Conservation (phyloP, 1,140 invertebrate genomes). For the Colletes gigas region DNA sequence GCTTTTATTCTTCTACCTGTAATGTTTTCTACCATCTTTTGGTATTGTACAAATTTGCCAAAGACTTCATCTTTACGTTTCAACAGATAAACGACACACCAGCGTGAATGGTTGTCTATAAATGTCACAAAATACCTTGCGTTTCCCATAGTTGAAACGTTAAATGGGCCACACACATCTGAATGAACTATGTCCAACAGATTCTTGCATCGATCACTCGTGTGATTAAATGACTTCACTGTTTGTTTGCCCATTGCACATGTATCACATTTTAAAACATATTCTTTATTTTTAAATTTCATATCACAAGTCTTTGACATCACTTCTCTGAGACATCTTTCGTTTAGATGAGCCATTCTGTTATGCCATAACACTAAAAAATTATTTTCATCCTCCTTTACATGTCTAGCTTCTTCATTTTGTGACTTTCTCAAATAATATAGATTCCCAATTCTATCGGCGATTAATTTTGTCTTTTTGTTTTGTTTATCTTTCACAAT, state of each 20-base stretch:
- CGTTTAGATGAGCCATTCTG: not conserved
- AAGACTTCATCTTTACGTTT: not conserved
- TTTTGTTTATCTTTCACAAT: not conserved
- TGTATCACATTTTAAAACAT: not conserved
- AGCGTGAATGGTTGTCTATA: not conserved
- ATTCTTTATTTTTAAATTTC: not conserved
- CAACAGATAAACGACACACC: not conserved
- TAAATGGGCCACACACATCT: conserved; percentile 9
- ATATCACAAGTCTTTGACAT: too few species aligned
- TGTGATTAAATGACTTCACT: not conserved
- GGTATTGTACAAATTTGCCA: not conserved
- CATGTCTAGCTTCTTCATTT: not conserved
- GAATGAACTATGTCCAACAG: not conserved
- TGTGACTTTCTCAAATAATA: not conserved
- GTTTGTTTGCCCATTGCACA: not conserved
- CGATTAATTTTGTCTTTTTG: conserved; percentile 3
- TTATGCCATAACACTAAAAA: not conserved
- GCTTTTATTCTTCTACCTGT: not conserved
- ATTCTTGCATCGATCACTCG: not conserved
- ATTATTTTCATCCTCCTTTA: not conserved
- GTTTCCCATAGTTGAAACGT: not conserved
- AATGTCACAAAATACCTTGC: not conserved
- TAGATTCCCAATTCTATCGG: not conserved
- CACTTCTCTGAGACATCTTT: not conserved
- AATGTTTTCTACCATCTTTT: not conserved